Base-by-base conservation (phyloP, 2,888 invertebrate genomes). In the Drosophila lutescens region DNA sequence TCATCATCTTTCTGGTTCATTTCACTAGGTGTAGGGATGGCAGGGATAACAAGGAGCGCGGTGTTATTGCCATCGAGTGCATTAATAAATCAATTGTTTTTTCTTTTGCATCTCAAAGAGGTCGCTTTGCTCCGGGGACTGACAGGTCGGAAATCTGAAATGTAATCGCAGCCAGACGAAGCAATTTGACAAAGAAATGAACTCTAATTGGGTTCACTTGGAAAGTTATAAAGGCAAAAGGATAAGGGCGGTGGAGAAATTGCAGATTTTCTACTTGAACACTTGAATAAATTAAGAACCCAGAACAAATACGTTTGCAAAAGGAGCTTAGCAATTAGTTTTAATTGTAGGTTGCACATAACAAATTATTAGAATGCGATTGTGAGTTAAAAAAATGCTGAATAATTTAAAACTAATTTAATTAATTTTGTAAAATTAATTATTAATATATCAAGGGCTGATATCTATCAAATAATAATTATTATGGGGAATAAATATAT, bases 1-100 rank as follows among this genome's bases (percentile, higher is more conserved):
- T 72, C 75, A 68, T 75, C 56, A 76, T 68, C 74, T 58, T 54
- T 59, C 40, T 67, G 73, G 79, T 81, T 77, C 72, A 79, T 55
- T 77, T 77, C 71, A 59, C 77, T 47, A 54, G 55, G 50, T 41
- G 47, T 7, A 1, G 68, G n/a, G 10, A 36, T 50, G 41, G 53
- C 61, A 66, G 49, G 66, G 80, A 73, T 67, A 59, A 71, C 55
- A 51, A 38, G 47, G 32, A 40, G 38, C 17, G 53, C 58, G 36
- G 26, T 57, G 44, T 43, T 71, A 66, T 72, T 56, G 55, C 73
- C 55, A 72, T 54, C 55, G 66, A 71, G 61, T 73, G 74, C 69
- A 74, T 62, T 74, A 62, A 69, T 69, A 69, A 69, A 69, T 74
- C 69, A 62, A 68, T 68, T 69, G 54, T 47, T 74, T 74, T 26